phyloP scores from a whole-genome alignment of 2,797 vertebrate genomes.

The Catostomus latipinnis region DNA sequence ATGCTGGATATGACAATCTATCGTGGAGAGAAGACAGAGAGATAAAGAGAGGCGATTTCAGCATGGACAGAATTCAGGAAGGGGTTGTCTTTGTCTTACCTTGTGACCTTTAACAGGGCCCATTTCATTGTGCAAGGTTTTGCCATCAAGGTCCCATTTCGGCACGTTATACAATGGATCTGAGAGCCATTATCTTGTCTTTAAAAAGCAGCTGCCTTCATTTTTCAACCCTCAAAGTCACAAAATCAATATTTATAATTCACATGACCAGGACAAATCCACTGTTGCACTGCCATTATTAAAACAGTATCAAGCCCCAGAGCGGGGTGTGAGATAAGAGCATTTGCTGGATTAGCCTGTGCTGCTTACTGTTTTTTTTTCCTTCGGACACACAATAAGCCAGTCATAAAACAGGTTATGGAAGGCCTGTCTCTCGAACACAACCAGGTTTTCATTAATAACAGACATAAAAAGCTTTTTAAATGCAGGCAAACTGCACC shows the following conservation, averaged over 20 bases:
- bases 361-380: conserved; percentile 55
- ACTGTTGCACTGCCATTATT: conserved; percentile 72
- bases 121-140: conserved; percentile 45
- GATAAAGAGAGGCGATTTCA: conserved; percentile 20
- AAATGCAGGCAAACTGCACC: conserved; percentile 41
- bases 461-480: conserved; percentile 61
- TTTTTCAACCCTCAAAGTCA: conserved; percentile 61
- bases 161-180: conserved; percentile 61
- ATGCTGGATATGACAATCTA: conserved; percentile 87
- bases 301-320: conserved; percentile 80
- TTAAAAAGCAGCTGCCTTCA: conserved; percentile 52
- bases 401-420: conserved; percentile 69
- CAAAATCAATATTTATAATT: conserved; percentile 83
- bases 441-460: conserved; percentile 70
- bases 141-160: conserved; percentile 62
- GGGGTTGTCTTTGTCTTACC: conserved; percentile 48
- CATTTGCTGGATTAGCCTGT: conserved; percentile 69
- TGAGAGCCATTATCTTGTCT: conserved; percentile 62
- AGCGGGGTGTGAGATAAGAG: conserved; percentile 74
- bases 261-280: conserved; percentile 79
- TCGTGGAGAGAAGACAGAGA: conserved; percentile 42
- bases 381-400: conserved; percentile 68
- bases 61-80: conserved; percentile 45
- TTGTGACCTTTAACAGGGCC: conserved; percentile 39
- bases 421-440: conserved; percentile 66